Evolutionary conservation across 2,797 vertebrate genomes (phyloP), one percentile per base, ranked within the genome.

Genomic region (Dermochelys coriacea): DNA sequence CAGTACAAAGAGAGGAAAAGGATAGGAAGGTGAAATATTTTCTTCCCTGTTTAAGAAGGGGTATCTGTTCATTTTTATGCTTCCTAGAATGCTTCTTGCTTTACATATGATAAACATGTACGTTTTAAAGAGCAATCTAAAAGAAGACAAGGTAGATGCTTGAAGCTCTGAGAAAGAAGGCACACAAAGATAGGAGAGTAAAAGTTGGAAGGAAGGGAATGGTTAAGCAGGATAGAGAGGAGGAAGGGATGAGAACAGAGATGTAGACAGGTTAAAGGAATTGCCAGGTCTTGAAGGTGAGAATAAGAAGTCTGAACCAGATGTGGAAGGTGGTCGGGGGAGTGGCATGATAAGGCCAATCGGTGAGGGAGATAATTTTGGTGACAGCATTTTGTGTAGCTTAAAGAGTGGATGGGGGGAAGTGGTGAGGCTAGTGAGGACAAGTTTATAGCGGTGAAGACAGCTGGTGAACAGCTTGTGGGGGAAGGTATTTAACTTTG

Each of bases 71-170:
- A 16, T 3, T 61, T 81, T 25, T 3, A 1, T 74, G 27, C 86
- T 90, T 51, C 85, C 50, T 75, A 87, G 57, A 49, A 88, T 8
- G 23, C 0, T 0, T n/a, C 82, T 27, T 91, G 3, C 31, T 68
- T 86, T 45, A 29, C 41, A 18, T 82, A 45, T 91, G 80, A 75
- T 87, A 54, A 94, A 90, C 94, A 82, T 49, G 0, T 2, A 50
- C 50, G n/a, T 83, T 94, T 88, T 59, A 64, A 88, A 78, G 64
- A 84, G 15, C 50, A 14, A 49, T 93, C 89, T 90, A 37, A 88
- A 95, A 89, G 80, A 83, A 77, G 37, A 21, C 21, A 27, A 50
- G 6, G 19, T 82, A 50, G 5, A 77, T 9, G 3, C 80, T 89
- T 87, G 79, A 87, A 91, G 45, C 31, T 93, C 68, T 50, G 94